Base-by-base conservation (phyloP, 2,113 vertebrate species). In the Hydrochoerus hydrochaeris region DNA sequence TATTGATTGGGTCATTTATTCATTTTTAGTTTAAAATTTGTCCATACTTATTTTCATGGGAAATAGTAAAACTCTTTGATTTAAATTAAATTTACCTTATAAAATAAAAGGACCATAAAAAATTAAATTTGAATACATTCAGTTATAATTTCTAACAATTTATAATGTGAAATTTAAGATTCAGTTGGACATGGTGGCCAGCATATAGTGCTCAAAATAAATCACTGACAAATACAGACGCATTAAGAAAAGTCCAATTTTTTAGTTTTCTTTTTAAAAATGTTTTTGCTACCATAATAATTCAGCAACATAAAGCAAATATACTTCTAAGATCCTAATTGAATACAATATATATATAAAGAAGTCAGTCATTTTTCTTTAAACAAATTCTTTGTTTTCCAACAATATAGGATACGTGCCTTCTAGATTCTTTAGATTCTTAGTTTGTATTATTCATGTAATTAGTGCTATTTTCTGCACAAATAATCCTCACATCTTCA, bases 401-500 rank as follows among this genome's bases (percentile, higher is more conserved):
- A 73, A 57, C 11, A 83, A 78, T 77, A 73, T 73, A 93, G 7
- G 54, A 87, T 67, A 1, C 10, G 6, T 75, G 38, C 75, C 32
- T 92, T 90, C 20, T 46, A 90, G 54, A 73, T 71, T 95, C 16
- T 58, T 65, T 90, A 49, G 38, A 80, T 67, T 88, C 41, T 65
- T 93, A 28, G 63, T 82, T 52, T 91, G 16, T n/a, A 71, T 82
- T 96, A 88, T 78, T 88, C 65, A 80, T 85, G 22, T 88, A 92
- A 83, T 89, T 94, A 86, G 58, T 67, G 13, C n/a, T 54, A 94
- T 44, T 32, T 77, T 63, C 44, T 89, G 38, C 92, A 94, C 62
- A 71, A 38, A 75, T 86, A 86, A 60, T 91, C 44, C 26, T 32
- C 52, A 49, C 30, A 3, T 90, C 46, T 95, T 5, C 1, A 75